These are phyloP conservation scores for Temnothorax longispinosus DNA, from an alignment of 1,140 invertebrate genomes.

Conservation along the genomic window DNA sequence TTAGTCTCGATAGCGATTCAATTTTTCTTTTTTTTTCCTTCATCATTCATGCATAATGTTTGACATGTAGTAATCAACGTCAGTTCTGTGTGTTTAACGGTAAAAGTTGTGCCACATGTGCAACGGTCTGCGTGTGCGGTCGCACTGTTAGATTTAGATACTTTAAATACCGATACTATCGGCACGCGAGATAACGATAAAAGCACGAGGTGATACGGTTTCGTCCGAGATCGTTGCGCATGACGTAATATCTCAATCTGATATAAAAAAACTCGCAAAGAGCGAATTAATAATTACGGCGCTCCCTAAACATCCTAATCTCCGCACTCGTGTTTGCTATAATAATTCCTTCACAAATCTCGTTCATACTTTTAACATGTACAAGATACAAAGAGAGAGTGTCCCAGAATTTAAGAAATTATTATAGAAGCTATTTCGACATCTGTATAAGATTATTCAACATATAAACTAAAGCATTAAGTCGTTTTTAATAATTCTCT, in stretches of 20 bases:
- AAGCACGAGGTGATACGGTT: slow-evolving; percentile 18
- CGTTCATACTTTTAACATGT: background rate
- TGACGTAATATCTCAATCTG: slow-evolving; percentile 14
- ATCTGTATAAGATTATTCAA: background rate
- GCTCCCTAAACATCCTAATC: background rate
- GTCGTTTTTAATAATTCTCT: background rate
- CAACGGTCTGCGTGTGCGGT: background rate
- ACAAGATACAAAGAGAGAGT: background rate
- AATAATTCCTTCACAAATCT: background rate
- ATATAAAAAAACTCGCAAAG: slow-evolving; percentile 21
- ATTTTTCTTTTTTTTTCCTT: background rate
- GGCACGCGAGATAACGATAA: slow-evolving; percentile 53
- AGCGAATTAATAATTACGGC: slow-evolving; percentile 24
- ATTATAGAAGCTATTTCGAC: background rate
- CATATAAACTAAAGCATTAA: background rate
- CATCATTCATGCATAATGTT: slow-evolving; percentile 8
- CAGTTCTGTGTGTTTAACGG: slow-evolving; percentile 21
- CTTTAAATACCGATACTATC: slow-evolving; percentile 60
- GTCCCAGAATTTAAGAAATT: background rate
- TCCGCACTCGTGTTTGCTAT: background rate
- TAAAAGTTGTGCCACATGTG: slow-evolving; percentile 41
- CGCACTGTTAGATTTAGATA: slow-evolving; percentile 55
- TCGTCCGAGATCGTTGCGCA: slow-evolving; percentile 51
- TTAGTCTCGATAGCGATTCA: background rate
- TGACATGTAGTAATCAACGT: background rate